Percentiles rank a stretch among this genome's conserved stretches.
Conservation (phyloP, 2,113 vertebrate species). For the Rhadina sibilatrix region DNA sequence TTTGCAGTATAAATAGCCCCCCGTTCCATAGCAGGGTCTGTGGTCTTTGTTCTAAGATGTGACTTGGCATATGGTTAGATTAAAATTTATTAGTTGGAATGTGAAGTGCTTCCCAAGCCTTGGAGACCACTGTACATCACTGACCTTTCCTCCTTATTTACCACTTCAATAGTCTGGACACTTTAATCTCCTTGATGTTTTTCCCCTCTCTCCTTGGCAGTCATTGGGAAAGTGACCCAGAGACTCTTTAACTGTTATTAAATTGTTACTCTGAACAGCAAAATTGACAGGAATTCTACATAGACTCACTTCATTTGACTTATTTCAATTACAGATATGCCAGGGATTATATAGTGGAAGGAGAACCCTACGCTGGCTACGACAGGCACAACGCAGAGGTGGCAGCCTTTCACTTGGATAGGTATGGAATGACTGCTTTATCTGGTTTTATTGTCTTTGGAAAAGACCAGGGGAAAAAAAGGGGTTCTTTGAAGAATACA, state of each 20-base stretch:
- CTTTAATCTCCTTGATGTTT: neutral
- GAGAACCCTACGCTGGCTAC: constrained; percentile 94
- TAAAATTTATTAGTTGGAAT: neutral
- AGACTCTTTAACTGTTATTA: neutral
- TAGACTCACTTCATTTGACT: neutral
- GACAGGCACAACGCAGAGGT: constrained; percentile 97
- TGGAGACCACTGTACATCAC: neutral
- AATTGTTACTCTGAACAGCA: neutral
- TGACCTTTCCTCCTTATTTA: neutral
- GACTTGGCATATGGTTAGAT: neutral
- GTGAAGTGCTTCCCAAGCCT: neutral
- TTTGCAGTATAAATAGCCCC: neutral
- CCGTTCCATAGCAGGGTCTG: neutral
- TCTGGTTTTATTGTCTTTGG: neutral
- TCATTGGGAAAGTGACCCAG: neutral
- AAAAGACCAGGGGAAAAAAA: neutral
- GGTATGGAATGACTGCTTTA: constrained; percentile 69
- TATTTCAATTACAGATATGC: constrained; percentile 81
- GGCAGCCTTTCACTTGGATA: constrained; percentile 96
- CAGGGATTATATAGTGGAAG: constrained; percentile 92
- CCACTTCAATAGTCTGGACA: neutral
- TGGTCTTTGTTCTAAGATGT: neutral
- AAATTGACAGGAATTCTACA: neutral
- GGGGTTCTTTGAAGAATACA: neutral
- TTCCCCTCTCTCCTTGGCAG: neutral